Evolutionary conservation across 2,797 vertebrate genomes (phyloP).

Genomic region (Lepilemur ruficaudatus): DNA sequence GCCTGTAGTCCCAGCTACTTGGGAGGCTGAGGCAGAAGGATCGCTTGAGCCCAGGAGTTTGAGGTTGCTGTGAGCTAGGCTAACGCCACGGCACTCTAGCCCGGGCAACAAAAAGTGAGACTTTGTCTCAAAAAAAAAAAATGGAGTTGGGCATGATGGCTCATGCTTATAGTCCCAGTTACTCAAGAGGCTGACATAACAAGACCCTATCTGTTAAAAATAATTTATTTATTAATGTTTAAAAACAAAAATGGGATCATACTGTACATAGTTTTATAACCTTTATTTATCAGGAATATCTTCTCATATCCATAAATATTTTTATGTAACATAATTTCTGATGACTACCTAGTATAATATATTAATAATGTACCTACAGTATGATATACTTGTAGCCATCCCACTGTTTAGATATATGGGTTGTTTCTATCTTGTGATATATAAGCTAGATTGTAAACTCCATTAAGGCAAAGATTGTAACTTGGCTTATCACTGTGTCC

Average conservation of each 20-base stretch:
- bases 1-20: too few relatives aligned
- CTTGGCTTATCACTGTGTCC: background rate
- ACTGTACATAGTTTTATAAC: background rate
- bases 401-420: background rate
- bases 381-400: background rate
- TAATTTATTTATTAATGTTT: background rate
- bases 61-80: too few relatives aligned
- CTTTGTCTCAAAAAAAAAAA: slow-evolving; percentile 34
- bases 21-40: too few relatives aligned
- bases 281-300: background rate
- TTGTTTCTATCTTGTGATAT: background rate
- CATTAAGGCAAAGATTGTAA: background rate
- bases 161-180: background rate
- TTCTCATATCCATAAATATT: background rate
- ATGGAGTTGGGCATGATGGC: background rate
- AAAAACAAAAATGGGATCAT: background rate
- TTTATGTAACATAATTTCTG: background rate
- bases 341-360: background rate
- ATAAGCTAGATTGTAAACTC: background rate
- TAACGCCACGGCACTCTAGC: too few relatives aligned
- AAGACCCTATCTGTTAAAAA: background rate
- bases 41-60: too few relatives aligned
- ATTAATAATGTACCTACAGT: background rate
- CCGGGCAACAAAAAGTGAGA: too few relatives aligned
- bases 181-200: background rate